Conservation (phyloP, 2,888 invertebrate species). For the Cataglyphis albicans region DNA sequence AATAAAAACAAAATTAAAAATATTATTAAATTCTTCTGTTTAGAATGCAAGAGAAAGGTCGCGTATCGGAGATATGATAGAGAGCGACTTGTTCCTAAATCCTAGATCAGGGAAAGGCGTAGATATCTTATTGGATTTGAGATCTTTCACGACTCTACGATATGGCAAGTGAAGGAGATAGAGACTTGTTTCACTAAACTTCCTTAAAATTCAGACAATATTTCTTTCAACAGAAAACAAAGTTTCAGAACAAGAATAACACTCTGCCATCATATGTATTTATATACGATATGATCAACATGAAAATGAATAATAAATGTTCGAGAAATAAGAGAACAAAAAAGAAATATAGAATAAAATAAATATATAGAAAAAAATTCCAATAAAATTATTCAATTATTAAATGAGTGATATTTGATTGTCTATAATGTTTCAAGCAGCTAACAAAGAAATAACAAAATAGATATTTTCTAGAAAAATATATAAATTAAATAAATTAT, state of each 20-base stretch:
- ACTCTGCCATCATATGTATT: neutral
- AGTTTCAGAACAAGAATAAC: constrained; percentile 14
- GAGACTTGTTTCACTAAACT: neutral
- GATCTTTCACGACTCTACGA: neutral
- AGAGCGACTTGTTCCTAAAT: constrained; percentile 12
- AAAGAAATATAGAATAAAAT: neutral
- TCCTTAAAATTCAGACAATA: neutral
- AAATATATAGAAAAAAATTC: neutral
- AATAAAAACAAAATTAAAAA: neutral
- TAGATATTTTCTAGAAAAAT: neutral
- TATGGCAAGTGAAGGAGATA: neutral
- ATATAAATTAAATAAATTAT: constrained; percentile 4
- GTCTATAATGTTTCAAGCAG: neutral
- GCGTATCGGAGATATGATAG: constrained; percentile 19
- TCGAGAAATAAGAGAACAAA: neutral
- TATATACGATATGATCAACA: neutral
- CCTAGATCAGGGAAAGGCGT: constrained; percentile 30
- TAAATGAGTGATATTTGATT: neutral
- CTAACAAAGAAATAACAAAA: neutral
- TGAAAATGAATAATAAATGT: neutral
- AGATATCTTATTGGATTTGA: constrained; percentile 1
- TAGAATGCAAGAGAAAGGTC: neutral
- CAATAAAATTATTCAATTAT: neutral
- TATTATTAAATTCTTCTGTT: neutral
- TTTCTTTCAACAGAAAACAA: constrained; percentile 29